Evolutionary conservation across 2,888 invertebrate genomes (phyloP).

Genomic region (Gandaritis pyraliata): DNA sequence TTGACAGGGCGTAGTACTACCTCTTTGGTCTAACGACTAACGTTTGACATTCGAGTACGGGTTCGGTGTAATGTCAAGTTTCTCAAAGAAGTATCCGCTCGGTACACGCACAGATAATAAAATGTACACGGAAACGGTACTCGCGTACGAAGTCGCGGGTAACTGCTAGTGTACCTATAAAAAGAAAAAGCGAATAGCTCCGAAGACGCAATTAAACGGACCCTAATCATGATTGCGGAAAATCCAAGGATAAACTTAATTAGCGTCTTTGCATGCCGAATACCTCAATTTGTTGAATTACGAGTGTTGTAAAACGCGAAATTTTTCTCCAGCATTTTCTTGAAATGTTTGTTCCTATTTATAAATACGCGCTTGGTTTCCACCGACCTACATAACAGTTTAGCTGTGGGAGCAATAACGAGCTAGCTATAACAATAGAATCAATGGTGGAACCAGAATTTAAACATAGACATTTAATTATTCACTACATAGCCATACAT

Average conservation of each 20-base stretch:
- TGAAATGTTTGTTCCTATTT: slow-evolving; percentile 20
- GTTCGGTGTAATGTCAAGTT: too few relatives aligned
- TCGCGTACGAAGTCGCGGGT: too few relatives aligned
- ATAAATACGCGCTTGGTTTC: slow-evolving; percentile 13
- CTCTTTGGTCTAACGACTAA: too few relatives aligned
- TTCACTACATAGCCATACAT: too few relatives aligned
- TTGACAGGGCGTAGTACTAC: too few relatives aligned
- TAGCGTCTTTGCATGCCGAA: slow-evolving; percentile 17
- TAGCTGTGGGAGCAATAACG: slow-evolving; percentile 5
- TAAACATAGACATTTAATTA: too few relatives aligned
- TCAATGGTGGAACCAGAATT: background rate
- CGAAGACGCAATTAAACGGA: background rate
- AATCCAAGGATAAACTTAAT: slow-evolving; percentile 24
- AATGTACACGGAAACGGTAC: too few relatives aligned
- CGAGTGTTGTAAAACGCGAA: slow-evolving; percentile 12
- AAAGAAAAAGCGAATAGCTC: background rate
- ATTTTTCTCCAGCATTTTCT: slow-evolving; percentile 16
- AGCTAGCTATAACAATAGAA: background rate
- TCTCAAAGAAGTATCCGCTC: too few relatives aligned
- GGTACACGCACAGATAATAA: too few relatives aligned
- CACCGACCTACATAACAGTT: slow-evolving; percentile 27
- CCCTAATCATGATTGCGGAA: background rate
- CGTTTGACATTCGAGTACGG: too few relatives aligned
- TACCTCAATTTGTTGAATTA: slow-evolving; percentile 28
- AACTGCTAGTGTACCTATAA: background rate